Conservation (phyloP, 2,797 vertebrate species). For the Scolopax bukidnonensis region DNA sequence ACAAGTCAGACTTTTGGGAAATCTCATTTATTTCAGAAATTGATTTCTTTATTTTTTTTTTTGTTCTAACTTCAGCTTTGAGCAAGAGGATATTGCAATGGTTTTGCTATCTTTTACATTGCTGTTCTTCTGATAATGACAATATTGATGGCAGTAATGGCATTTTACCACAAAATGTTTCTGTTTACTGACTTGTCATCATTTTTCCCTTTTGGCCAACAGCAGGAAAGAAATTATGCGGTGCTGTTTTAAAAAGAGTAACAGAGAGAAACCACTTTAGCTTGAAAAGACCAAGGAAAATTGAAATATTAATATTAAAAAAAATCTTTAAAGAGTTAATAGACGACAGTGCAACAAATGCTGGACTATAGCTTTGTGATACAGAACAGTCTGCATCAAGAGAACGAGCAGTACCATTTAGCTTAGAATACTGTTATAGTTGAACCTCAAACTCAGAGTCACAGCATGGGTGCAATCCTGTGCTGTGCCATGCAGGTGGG, state of each 20-base stretch:
- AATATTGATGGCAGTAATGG: slow-evolving; percentile 3
- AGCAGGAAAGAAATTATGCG: not conserved
- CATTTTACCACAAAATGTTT: slow-evolving; percentile 27
- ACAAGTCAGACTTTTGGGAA: not conserved
- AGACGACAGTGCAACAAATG: not conserved
- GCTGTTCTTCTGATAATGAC: not conserved
- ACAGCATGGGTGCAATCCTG: not conserved
- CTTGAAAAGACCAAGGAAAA: not conserved
- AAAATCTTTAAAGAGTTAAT: not conserved
- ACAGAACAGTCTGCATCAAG: not conserved
- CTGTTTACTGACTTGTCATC: not conserved
- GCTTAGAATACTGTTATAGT: not conserved
- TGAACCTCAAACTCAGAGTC: not conserved
- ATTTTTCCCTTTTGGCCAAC: not conserved
- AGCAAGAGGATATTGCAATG: not conserved
- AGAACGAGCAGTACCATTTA: fast-evolving
- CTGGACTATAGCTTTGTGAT: not conserved
- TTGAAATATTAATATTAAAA: not conserved
- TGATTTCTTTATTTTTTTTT: not conserved
- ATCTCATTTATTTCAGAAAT: not conserved
- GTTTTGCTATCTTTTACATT: not conserved
- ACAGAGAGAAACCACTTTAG: not conserved
- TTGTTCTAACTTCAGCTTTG: not conserved
- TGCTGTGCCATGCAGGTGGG: not conserved
- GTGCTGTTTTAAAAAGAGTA: not conserved